Base-by-base conservation (phyloP, 1,140 invertebrate species). In the Trachymyrmex septentrionalis region DNA sequence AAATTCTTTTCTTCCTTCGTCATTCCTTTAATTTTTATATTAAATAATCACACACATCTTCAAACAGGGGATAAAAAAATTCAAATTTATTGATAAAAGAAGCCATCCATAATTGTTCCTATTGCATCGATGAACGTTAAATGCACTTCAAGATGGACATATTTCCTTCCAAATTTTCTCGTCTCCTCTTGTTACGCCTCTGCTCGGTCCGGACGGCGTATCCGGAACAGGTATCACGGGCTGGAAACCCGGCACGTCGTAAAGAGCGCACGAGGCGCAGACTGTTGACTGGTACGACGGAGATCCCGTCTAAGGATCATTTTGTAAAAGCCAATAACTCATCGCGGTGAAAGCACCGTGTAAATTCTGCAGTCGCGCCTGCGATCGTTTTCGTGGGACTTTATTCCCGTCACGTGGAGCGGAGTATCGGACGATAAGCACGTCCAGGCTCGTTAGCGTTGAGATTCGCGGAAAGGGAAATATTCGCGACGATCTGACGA, bases 261-360 rank as follows among this genome's bases (percentile, higher is more conserved):
- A 87, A 90, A 90, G 50, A 57, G 73, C 44, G 61, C 55, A 89
- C 64, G 48, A 76, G 63, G 44, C 16, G 57, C 38, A 61, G 67
- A 77, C 86, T 53, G 55, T 86, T 64, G 82, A 89, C 34, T 57
- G 77, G 30, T 55, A 57, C 63, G 57, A 59, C n/a, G 14, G n/a
- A 34, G 63, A 75, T 53, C 66, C 61, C 27, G 66, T 34, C 57
- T 21, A 61, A 82, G 38, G 55, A 89, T 89, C 87, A 86, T 89
- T 89, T 89, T 66, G 71, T 85, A 72, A 89, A 89, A 89, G 87
- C 88, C 87, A 86, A 88, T 89, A 89, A 86, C 27, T 89, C 87
- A 89, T 86, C 76, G 84, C 50, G 44, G 88, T 67, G 55, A 69
- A 81, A 89, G 84, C 88, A 57, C 64, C 63, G 84, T 86, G 75